Percentiles rank a stretch among this genome's conserved stretches.
Conservation (phyloP, 2,888 invertebrate species). For the Notocelia uddmanniana region DNA sequence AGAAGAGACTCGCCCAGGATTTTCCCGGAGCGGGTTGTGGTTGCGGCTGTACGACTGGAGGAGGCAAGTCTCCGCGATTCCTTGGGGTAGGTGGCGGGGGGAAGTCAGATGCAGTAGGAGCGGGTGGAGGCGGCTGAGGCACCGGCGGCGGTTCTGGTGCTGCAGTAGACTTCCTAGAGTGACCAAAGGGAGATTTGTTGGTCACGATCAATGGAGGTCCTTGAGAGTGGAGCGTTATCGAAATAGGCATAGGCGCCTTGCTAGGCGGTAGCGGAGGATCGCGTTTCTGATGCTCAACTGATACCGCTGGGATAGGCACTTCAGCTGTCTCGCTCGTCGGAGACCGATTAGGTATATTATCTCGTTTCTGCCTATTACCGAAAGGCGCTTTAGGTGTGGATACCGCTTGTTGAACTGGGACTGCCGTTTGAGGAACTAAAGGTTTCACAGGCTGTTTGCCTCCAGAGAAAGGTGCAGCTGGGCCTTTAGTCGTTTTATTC, state of each 20-base stretch:
- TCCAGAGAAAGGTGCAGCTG: slow-evolving; percentile 79
- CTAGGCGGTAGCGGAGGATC: slow-evolving; percentile 76
- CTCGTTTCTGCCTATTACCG: slow-evolving; percentile 79
- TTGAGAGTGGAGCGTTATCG: slow-evolving; percentile 78
- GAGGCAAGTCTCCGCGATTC: slow-evolving; percentile 71
- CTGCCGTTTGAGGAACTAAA: slow-evolving; percentile 76
- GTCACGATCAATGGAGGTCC: slow-evolving; percentile 81
- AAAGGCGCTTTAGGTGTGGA: slow-evolving; percentile 80
- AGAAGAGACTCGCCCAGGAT: slow-evolving; percentile 90
- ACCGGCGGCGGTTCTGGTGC: slow-evolving; percentile 69
- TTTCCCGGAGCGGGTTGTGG: slow-evolving; percentile 79
- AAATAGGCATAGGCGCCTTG: slow-evolving; percentile 81
- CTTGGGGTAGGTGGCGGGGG: slow-evolving; percentile 80
- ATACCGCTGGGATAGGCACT: slow-evolving; percentile 55
- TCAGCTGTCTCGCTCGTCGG: slow-evolving; percentile 72
- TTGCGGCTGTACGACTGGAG: slow-evolving; percentile 68
- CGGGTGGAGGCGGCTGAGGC: slow-evolving; percentile 77
- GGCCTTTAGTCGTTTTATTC: slow-evolving; percentile 72
- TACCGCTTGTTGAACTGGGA: slow-evolving; percentile 77
- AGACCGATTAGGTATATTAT: slow-evolving; percentile 71
- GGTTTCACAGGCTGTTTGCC: slow-evolving; percentile 77
- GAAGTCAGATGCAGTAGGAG: slow-evolving; percentile 83
- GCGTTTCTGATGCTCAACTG: slow-evolving; percentile 68
- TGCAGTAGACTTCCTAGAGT: slow-evolving; percentile 70
- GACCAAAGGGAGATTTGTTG: slow-evolving; percentile 80